phyloP scores from a whole-genome alignment of 2,797 vertebrate genomes.

The Schizopygopsis pylzovi region DNA sequence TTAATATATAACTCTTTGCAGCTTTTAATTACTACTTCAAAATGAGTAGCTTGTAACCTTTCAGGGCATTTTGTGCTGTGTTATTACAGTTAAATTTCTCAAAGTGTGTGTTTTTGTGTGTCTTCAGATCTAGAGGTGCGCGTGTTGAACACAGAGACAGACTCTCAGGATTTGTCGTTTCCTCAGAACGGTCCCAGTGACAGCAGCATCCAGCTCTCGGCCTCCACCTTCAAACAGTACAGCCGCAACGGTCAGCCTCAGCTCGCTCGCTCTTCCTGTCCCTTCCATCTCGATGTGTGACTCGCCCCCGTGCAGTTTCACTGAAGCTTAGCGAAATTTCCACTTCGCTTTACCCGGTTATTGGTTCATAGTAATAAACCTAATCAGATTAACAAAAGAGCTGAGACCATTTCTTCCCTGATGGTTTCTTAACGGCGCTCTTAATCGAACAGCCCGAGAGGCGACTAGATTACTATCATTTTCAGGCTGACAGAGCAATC shows the following conservation, averaged over 20 bases:
- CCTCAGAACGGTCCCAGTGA: constrained; percentile 87
- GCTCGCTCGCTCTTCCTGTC: constrained; percentile 15
- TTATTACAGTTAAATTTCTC: background rate
- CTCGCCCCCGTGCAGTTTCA: constrained; percentile 66
- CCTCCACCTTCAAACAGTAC: constrained; percentile 95
- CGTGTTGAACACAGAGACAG: constrained; percentile 90
- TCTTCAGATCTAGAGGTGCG: constrained; percentile 88
- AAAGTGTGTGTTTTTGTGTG: constrained; percentile 46
- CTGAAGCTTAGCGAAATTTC: constrained; percentile 72
- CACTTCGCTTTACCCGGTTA: constrained; percentile 75
- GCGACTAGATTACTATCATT: constrained; percentile 80
- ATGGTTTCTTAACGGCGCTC: constrained; percentile 81
- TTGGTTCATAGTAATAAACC: constrained; percentile 79
- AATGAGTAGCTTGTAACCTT: background rate
- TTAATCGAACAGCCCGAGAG: constrained; percentile 82
- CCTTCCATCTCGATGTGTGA: constrained; percentile 5
- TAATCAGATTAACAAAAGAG: constrained; percentile 84
- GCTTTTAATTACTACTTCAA: background rate
- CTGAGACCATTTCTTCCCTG: constrained; percentile 82
- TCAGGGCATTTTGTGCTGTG: background rate
- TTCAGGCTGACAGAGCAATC: constrained; percentile 77
- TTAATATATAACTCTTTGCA: background rate
- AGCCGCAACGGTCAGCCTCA: constrained; percentile 89
- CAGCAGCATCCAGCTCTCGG: constrained; percentile 91
- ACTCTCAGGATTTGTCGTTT: constrained; percentile 89